Percentiles rank a stretch among this genome's conserved stretches.
These are phyloP conservation scores for Sitta europaea DNA, from an alignment of 2,113 vertebrate genomes.

Conservation along the genomic window DNA sequence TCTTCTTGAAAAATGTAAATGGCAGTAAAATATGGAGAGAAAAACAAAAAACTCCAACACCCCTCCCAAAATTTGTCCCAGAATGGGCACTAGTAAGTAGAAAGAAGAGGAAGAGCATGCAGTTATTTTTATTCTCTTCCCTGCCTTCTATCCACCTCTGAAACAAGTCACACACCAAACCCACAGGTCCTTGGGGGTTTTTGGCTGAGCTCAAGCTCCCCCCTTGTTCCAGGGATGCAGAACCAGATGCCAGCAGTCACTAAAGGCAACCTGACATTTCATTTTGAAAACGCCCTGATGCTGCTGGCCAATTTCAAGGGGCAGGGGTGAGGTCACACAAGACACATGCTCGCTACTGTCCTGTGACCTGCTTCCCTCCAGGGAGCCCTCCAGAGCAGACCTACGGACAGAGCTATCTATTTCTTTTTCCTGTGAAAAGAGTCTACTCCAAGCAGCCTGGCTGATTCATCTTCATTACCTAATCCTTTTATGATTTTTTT, in stretches of 20 bases:
- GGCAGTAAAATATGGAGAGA: background rate
- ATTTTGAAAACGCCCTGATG: background rate
- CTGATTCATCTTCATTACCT: conserved; percentile 10
- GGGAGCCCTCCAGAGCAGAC: background rate
- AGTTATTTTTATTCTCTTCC: background rate
- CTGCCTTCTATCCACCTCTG: background rate
- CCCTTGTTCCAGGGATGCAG: background rate
- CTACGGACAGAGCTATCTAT: background rate
- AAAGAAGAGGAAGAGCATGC: background rate
- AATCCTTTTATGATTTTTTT: background rate
- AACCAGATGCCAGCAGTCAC: background rate
- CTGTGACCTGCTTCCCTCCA: background rate
- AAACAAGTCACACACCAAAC: background rate
- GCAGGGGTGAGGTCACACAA: background rate
- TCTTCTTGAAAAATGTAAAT: background rate
- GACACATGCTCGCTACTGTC: background rate
- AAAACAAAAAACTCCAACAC: background rate
- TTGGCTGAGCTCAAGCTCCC: background rate
- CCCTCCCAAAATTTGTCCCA: background rate
- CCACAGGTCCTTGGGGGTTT: background rate
- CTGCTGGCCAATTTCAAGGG: background rate
- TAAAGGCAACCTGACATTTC: background rate
- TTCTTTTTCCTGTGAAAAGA: background rate
- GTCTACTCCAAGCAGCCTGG: background rate
- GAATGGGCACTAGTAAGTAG: background rate